Conservation (phyloP, 2,797 vertebrate genomes). For the Macropodus opercularis region DNA sequence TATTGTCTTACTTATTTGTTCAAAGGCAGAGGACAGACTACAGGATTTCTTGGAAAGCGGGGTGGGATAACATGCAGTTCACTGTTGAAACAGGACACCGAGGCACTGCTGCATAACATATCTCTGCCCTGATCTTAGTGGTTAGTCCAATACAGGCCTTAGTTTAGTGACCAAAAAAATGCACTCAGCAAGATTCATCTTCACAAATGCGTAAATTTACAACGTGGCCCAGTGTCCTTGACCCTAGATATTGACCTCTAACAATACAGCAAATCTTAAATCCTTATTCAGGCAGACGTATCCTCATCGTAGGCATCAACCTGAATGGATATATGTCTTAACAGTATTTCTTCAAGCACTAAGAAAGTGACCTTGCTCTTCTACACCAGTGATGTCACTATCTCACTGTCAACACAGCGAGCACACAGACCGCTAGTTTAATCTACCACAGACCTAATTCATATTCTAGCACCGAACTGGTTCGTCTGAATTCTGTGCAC, state of each 20-base stretch:
- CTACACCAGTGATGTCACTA: slow-evolving; percentile 67
- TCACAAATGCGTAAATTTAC: slow-evolving; percentile 18
- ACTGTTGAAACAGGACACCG: slow-evolving; percentile 60
- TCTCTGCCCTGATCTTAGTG: slow-evolving; percentile 19
- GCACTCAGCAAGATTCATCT: slow-evolving; percentile 22
- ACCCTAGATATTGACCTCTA: slow-evolving; percentile 3
- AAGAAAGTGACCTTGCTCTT: slow-evolving; percentile 48
- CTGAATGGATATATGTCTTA: slow-evolving; percentile 27
- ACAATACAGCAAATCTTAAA: slow-evolving; percentile 11
- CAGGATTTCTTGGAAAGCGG: slow-evolving; percentile 13
- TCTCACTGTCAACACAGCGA: slow-evolving; percentile 52
- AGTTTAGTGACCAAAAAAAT: slow-evolving; percentile 31
- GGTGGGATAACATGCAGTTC: slow-evolving; percentile 46
- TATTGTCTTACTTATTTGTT: slow-evolving; percentile 34
- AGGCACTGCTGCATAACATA: slow-evolving; percentile 42
- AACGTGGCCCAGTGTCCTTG: slow-evolving; percentile 9
- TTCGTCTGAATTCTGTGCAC: slow-evolving; percentile 75
- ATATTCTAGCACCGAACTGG: slow-evolving; percentile 73
- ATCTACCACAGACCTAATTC: slow-evolving; percentile 70
- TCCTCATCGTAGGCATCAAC: neutral
- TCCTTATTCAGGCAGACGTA: neutral
- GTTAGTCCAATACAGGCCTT: slow-evolving; percentile 21
- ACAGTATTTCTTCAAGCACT: slow-evolving; percentile 26
- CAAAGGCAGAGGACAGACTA: slow-evolving; percentile 33
- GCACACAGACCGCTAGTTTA: slow-evolving; percentile 54